Conservation (phyloP, 1,140 invertebrate genomes). For the Drosophila triauraria region DNA sequence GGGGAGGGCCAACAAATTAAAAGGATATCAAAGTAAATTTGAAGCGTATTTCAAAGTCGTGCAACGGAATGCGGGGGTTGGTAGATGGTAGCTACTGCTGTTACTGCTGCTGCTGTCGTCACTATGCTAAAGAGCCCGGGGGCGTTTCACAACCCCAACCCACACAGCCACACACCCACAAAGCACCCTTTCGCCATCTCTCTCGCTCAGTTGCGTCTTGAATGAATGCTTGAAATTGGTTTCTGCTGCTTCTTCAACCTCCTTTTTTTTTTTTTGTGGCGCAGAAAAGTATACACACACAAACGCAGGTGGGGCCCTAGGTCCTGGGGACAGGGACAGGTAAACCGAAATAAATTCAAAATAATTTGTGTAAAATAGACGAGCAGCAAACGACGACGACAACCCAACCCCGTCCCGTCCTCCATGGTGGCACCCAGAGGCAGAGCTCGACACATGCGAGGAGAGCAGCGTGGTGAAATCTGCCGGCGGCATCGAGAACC, state of each 20-base stretch:
- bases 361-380: slow-evolving; percentile 82
- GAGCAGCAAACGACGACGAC: slow-evolving; percentile 46
- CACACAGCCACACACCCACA: slow-evolving; percentile 7
- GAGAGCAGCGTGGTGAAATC: slow-evolving; percentile 62
- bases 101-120: slow-evolving; percentile 52
- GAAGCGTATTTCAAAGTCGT: slow-evolving; percentile 76
- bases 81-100: not conserved
- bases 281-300: slow-evolving; percentile 68
- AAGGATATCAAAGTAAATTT: slow-evolving; percentile 77
- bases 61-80: slow-evolving; percentile 25
- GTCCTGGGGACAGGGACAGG: slow-evolving; percentile 48
- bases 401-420: too few relatives aligned
- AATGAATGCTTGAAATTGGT: slow-evolving; percentile 80
- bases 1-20: slow-evolving; percentile 57
- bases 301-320: slow-evolving; percentile 6
- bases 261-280: slow-evolving; percentile 29
- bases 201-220: slow-evolving; percentile 56
- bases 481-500: slow-evolving; percentile 60
- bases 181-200: slow-evolving; percentile 43
- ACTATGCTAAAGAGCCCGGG: slow-evolving; percentile 64
- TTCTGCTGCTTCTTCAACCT: slow-evolving; percentile 63
- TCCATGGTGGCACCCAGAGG: not conserved
- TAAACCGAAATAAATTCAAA: slow-evolving; percentile 80
- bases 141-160: not conserved
- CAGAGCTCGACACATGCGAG: slow-evolving; percentile 33